phyloP scores from a whole-genome alignment of 2,888 invertebrate species.

The Sicus ferrugineus region DNA sequence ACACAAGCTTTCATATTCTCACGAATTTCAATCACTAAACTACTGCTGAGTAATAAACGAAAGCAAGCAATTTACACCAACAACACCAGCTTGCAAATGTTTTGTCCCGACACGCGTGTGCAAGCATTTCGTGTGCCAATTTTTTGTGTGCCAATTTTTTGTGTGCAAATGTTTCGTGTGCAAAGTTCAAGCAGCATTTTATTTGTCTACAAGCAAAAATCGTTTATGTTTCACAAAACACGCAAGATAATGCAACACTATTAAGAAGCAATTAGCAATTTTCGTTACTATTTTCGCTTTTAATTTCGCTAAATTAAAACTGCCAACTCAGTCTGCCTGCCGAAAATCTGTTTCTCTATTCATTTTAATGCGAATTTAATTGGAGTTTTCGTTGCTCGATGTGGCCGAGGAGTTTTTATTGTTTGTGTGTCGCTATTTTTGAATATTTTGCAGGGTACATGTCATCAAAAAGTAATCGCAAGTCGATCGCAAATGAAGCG shows the following conservation, averaged over 20 bases:
- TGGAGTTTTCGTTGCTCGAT: slow-evolving; percentile 19
- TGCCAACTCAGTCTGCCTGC: no score
- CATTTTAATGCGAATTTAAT: slow-evolving; percentile 27
- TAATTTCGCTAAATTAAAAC: slow-evolving; percentile 10
- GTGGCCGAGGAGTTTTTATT: no score
- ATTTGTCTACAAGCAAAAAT: background rate
- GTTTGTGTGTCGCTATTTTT: slow-evolving; percentile 41
- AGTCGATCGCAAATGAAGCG: background rate
- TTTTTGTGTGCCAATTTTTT: slow-evolving; percentile 14
- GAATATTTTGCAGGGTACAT: slow-evolving; percentile 53
- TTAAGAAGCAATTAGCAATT: slow-evolving; percentile 9
- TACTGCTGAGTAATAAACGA: background rate
- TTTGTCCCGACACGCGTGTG: background rate
- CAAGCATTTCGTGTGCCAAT: background rate
- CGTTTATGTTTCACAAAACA: slow-evolving; percentile 31
- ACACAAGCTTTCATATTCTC: background rate
- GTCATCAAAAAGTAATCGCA: slow-evolving; percentile 41
- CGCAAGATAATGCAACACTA: slow-evolving; percentile 16
- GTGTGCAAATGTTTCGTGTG: background rate
- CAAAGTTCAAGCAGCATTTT: background rate
- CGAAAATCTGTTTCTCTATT: no score
- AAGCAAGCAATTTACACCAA: background rate
- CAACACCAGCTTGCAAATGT: background rate
- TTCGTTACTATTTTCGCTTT: slow-evolving; percentile 5
- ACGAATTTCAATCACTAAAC: background rate